Conservation (phyloP, 2,888 invertebrate species). For the Tromatobia lineatoria region DNA sequence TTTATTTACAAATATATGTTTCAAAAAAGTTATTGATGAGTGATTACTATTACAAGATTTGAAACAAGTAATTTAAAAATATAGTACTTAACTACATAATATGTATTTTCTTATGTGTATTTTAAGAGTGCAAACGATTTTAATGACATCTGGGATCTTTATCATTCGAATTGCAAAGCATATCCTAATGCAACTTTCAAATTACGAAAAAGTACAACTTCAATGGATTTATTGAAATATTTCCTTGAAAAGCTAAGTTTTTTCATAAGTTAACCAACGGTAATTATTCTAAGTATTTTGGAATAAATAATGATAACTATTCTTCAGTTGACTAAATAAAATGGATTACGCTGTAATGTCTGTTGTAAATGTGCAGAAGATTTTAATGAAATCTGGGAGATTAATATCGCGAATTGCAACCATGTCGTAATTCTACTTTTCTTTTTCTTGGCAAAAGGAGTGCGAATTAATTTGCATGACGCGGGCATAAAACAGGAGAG, state of each 20-base stretch:
- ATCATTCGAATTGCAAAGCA: too few relatives aligned
- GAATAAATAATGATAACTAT: neutral
- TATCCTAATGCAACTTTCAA: neutral
- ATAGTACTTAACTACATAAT: too few relatives aligned
- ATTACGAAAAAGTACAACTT: neutral
- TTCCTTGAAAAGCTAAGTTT: neutral
- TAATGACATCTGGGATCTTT: neutral
- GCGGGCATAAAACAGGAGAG: conserved; percentile 51
- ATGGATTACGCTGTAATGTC: neutral
- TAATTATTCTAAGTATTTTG: neutral
- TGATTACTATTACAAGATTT: too few relatives aligned
- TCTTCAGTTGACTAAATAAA: neutral
- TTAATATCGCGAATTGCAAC: neutral
- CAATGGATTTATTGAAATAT: neutral
- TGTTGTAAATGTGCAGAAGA: neutral
- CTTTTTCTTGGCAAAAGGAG: conserved; percentile 22
- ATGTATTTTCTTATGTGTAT: too few relatives aligned
- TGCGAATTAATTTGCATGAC: conserved; percentile 57
- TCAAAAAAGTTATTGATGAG: too few relatives aligned
- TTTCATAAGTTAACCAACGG: neutral
- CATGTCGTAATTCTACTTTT: conserved; percentile 4
- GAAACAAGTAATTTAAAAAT: too few relatives aligned
- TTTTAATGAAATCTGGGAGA: conserved; percentile 7
- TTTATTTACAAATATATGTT: too few relatives aligned
- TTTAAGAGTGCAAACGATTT: neutral